These are phyloP conservation scores for Enteromius afrohamiltoni DNA, from an alignment of 2,797 vertebrate genomes.

Conservation along the genomic window DNA sequence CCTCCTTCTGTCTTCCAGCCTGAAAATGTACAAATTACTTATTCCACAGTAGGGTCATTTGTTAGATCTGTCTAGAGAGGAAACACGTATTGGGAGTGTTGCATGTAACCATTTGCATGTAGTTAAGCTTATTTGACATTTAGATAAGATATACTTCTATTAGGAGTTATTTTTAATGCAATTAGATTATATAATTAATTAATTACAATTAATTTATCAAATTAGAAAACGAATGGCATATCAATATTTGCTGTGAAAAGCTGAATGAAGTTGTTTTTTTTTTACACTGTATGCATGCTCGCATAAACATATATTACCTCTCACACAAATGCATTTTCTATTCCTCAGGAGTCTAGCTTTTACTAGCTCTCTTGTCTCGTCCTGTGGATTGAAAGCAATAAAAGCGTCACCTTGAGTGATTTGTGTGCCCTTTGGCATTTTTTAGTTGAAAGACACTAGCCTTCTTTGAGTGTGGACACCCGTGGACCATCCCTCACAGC, in stretches of 20 bases:
- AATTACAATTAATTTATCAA: neutral
- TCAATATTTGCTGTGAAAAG: neutral
- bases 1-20: neutral
- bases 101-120: neutral
- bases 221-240: neutral
- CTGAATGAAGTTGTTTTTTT: neutral
- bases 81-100: neutral
- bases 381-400: slow-evolving; percentile 40
- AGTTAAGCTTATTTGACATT: neutral
- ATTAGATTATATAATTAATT: neutral
- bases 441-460: slow-evolving; percentile 53
- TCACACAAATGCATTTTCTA: slow-evolving; percentile 12
- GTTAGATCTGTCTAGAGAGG: neutral
- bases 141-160: neutral
- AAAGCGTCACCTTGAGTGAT: slow-evolving; percentile 52
- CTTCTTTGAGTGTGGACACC: slow-evolving; percentile 60
- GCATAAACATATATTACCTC: neutral
- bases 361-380: slow-evolving; percentile 24
- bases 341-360: slow-evolving; percentile 16
- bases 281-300: neutral
- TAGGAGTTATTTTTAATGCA: neutral
- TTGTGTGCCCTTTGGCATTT: slow-evolving; percentile 51
- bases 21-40: neutral
- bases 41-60: neutral
- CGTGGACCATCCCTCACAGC: slow-evolving; percentile 62